Evolutionary conservation across 2,888 invertebrate species (phyloP), one percentile per base, ranked within the genome.

Genomic region (Plebejus argus): DNA sequence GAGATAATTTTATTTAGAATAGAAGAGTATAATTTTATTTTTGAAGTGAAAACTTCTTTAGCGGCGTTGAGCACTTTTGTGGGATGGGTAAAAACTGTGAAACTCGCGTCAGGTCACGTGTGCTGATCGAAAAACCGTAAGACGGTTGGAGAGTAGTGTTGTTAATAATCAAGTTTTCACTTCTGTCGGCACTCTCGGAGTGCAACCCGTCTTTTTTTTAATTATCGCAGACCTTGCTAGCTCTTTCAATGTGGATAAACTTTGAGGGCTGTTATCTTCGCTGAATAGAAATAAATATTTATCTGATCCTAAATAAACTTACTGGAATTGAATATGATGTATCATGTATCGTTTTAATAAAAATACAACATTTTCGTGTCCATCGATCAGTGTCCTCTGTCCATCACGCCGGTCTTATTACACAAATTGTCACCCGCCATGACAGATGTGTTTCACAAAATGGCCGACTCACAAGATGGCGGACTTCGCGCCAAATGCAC

Each of bases 381-480:
- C 33, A 66, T 66, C 66, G 28, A 66, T 66, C 66, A 66, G 15
- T 28, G 66, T 66, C 66, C 28, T 66, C 66, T 66, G 66, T 71
- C 71, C 71, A n/a, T 71, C 71, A 71, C n/a, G n/a, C 18, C 35
- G 71, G 39, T 39, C 71, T 35, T 39, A 39, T 39, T 71, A 71
- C 71, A 71, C 20, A 71, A 71, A 71, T 71, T 71, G 71, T 71
- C 71, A 71, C 71, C 35, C 39, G 39, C 12, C 20, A 39, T 71
- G 71, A 71, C 71, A 71, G 71, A 71, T 71, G 71, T 71, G 71
- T 71, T 71, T 35, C 70, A 35, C 70, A 70, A 70, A 8, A 70
- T 70, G 70, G 70, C 28, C 66, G 66, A 3, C 66, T 15, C 66
- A 33, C 28, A 66, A 66, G 28, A 66, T 66, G 66, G 66, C 66